A percentile compares a stretch with the other conserved stretches of the same genome.
Conservation (phyloP, 1,140 invertebrate species). For the Vollenhovia emeryi region DNA sequence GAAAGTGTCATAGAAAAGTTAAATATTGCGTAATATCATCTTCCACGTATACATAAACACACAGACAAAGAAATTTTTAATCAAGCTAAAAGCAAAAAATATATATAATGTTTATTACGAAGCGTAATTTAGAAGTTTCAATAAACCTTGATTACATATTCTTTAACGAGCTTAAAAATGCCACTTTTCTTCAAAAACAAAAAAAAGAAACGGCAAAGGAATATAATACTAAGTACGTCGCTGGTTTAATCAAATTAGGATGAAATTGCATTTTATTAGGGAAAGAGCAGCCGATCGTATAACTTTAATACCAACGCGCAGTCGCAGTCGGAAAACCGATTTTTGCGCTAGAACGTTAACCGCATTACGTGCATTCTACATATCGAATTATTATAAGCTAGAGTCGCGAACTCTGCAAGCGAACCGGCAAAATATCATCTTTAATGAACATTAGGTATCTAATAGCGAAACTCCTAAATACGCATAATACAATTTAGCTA, state of each 20-base stretch:
- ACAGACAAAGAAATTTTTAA: not conserved
- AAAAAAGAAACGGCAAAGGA: not conserved
- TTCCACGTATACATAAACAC: no score
- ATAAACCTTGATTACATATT: not conserved
- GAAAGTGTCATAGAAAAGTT: not conserved
- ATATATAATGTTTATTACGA: not conserved
- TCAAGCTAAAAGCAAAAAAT: not conserved
- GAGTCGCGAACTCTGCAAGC: constrained; percentile 15
- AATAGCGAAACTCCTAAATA: constrained; percentile 33
- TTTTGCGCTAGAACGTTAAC: not conserved
- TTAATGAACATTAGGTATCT: constrained; percentile 42
- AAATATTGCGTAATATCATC: not conserved
- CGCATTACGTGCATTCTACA: not conserved
- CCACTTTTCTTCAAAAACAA: not conserved
- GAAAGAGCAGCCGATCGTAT: not conserved
- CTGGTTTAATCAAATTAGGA: constrained; percentile 1
- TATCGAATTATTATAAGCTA: constrained; percentile 23
- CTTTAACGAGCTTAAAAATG: not conserved
- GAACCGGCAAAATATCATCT: constrained; percentile 22
- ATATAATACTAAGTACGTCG: not conserved
- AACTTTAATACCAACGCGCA: constrained; percentile 34
- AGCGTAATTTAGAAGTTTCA: not conserved
- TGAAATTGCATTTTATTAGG: not conserved
- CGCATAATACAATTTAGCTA: constrained; percentile 34
- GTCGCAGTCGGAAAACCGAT: constrained; percentile 5